Base-by-base conservation (phyloP, 2,888 invertebrate species). In the Geophilus truncorum region DNA sequence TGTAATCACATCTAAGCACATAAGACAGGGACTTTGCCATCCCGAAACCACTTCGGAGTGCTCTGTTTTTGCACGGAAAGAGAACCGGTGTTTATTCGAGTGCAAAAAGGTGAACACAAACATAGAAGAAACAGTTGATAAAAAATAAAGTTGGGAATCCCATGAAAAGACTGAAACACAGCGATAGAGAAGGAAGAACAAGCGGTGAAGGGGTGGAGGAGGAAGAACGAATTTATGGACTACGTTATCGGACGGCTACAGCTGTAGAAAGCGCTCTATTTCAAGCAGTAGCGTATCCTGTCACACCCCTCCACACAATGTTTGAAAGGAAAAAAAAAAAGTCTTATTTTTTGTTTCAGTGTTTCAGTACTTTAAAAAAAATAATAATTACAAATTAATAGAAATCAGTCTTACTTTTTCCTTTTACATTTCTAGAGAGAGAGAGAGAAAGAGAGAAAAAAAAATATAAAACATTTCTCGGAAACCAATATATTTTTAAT, bases 221-320 rank as follows among this genome's bases (percentile, higher is more conserved):
- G 70, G n/a, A 70, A n/a, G 28, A 70, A 28, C 70, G 70, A 70
- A 70, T 70, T 70, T 70, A 70, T 70, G 70, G 70, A 70, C 70
- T 70, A 70, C 70, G 70, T 70, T 70, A 70, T 70, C 70, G 25
- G 70, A 70, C 70, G 70, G 70, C 70, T 70, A 70, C 70, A 70
- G 70, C 70, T 70, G 70, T 70, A 70, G 70, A 70, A 70, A 70
- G 28, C 70, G 70, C 70, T 70, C 28, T 70, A 70, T 70, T 70
- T 70, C 70, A 70, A 70, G 70, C 70, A 70, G 28, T n/a, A 70
- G 70, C 70, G 70, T 70, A 23, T 28, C 70, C 70, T 70, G 70
- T 70, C 70, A 70, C 25, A 70, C 25, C 15, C 15, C 70, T 23
- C 0, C 70, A 28, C 28, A 70, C 10, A 28, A 70, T 28, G 21